phyloP scores from a whole-genome alignment of 1,140 invertebrate genomes.

The Cepaea nemoralis region DNA sequence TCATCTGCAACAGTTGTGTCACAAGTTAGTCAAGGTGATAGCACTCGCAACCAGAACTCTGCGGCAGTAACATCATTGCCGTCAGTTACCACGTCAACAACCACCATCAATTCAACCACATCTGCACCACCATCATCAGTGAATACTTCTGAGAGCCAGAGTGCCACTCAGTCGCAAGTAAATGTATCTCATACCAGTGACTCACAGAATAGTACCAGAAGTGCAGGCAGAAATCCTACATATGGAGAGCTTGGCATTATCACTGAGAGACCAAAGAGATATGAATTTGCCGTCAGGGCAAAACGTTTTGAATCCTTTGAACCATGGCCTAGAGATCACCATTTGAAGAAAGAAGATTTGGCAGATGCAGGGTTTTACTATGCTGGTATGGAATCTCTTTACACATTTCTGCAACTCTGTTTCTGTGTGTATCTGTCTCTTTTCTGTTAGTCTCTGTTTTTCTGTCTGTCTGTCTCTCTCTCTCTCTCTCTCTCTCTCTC shows the following conservation, averaged over 20 bases:
- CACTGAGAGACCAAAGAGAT: slow-evolving; percentile 54
- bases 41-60: neutral
- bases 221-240: slow-evolving; percentile 2
- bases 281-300: slow-evolving; percentile 74
- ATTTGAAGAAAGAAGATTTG: slow-evolving; percentile 83
- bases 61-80: neutral
- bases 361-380: slow-evolving; percentile 92
- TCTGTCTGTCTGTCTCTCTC: no score
- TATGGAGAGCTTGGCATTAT: slow-evolving; percentile 49
- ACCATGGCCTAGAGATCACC: slow-evolving; percentile 65
- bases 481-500: no score
- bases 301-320: slow-evolving; percentile 81
- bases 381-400: slow-evolving; percentile 74
- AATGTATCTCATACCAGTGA: slow-evolving; percentile 79
- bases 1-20: no score
- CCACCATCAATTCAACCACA: neutral
- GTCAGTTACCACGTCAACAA: neutral
- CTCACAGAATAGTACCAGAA: slow-evolving; percentile 59
- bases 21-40: neutral
- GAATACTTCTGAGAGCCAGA: neutral
- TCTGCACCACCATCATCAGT: neutral
- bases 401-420: neutral
- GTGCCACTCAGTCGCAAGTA: slow-evolving; percentile 74
- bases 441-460: no score
- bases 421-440: no score